Evolutionary conservation across 2,113 vertebrate genomes (phyloP).

Genomic region (Rallus limicola): DNA sequence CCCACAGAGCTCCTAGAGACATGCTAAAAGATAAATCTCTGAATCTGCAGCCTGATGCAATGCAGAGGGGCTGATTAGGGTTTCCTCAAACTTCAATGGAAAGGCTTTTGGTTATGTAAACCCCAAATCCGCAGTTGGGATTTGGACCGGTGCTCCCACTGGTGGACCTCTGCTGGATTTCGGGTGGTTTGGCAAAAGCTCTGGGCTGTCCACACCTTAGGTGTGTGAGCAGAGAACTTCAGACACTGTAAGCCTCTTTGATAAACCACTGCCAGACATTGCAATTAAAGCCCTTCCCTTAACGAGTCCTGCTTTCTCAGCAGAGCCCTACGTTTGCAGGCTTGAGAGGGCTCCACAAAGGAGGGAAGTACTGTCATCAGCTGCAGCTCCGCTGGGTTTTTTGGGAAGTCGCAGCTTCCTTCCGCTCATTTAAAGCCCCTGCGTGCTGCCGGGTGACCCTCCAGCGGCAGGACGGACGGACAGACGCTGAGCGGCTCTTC

Average conservation of each 20-base stretch:
- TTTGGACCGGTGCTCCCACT: not conserved
- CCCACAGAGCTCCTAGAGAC: not conserved
- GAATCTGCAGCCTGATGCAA: accelerated
- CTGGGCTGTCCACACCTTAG: not conserved
- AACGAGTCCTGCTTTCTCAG: not conserved
- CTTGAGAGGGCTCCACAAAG: not conserved
- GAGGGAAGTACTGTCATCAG: not conserved
- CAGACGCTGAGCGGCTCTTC: accelerated
- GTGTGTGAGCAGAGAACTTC: not conserved
- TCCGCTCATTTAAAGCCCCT: not conserved
- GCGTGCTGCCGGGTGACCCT: not conserved
- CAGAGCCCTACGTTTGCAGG: accelerated
- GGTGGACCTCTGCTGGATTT: not conserved
- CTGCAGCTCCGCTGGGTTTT: not conserved
- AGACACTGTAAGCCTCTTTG: accelerated
- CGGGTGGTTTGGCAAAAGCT: not conserved
- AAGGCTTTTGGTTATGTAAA: not conserved
- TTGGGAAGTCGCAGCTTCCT: conserved; percentile 40
- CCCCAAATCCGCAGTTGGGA: not conserved
- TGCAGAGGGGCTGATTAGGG: not conserved
- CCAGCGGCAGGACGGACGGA: accelerated
- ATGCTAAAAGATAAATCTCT: not conserved
- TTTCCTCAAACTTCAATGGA: not conserved
- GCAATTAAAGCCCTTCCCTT: not conserved
- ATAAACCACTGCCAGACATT: accelerated